Conservation (phyloP, 1,140 invertebrate genomes). For the Diuraphis noxia region DNA sequence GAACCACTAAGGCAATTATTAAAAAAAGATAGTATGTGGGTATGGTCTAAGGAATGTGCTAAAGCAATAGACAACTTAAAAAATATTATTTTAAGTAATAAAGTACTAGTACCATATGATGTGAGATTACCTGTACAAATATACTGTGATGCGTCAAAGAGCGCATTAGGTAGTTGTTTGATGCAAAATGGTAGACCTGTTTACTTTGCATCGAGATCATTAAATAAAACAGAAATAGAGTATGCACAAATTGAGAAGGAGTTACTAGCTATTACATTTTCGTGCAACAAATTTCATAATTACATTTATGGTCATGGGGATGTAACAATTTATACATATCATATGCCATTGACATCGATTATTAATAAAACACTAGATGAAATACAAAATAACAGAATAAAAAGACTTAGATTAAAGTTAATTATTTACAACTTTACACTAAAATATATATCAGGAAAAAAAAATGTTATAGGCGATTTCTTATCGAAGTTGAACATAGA, state of each 20-base stretch:
- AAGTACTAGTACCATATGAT: constrained; percentile 58
- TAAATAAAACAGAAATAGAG: constrained; percentile 58
- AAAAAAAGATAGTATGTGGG: constrained; percentile 55
- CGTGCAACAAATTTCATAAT: constrained; percentile 58
- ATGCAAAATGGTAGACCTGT: constrained; percentile 58
- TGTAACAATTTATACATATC: constrained; percentile 60
- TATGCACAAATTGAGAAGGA: constrained; percentile 63
- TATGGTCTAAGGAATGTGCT: constrained; percentile 57
- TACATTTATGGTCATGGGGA: constrained; percentile 58
- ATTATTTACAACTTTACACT: constrained; percentile 57
- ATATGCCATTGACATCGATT: constrained; percentile 61
- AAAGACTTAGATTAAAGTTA: neutral
- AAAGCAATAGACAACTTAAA: constrained; percentile 57
- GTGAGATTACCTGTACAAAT: constrained; percentile 52
- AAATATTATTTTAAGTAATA: constrained; percentile 56
- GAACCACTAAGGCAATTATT: constrained; percentile 12
- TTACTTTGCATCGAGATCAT: constrained; percentile 59
- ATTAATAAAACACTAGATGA: constrained; percentile 61
- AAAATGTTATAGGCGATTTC: constrained; percentile 61
- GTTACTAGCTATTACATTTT: constrained; percentile 60
- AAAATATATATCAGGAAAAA: constrained; percentile 60
- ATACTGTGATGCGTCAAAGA: constrained; percentile 58
- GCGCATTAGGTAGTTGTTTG: constrained; percentile 59
- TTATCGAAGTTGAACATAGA: constrained; percentile 59
- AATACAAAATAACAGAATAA: constrained; percentile 55